Evolutionary conservation across 2,888 invertebrate species (phyloP).

Genomic region (Chrysodeixis includens): DNA sequence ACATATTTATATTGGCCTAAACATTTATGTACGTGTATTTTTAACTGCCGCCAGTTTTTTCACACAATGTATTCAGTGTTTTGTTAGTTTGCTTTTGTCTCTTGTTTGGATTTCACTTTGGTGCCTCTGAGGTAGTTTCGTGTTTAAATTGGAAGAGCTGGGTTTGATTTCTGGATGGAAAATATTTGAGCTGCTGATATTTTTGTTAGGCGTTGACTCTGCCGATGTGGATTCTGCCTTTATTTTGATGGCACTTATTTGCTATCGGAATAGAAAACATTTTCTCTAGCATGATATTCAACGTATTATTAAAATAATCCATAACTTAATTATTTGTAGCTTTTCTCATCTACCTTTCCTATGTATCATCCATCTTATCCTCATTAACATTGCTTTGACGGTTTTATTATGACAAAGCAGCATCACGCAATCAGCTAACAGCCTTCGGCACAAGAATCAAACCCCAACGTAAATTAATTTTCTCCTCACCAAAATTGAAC

Average conservation of each 20-base stretch:
- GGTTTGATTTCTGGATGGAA: not conserved
- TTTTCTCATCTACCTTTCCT: too few species aligned
- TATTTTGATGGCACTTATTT: too few species aligned
- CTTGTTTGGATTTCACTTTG: slow-evolving; percentile 6
- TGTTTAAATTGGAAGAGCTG: not conserved
- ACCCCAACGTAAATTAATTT: slow-evolving; percentile 20
- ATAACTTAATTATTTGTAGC: too few species aligned
- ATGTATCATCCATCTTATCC: too few species aligned
- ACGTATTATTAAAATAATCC: too few species aligned
- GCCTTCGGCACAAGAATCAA: not conserved
- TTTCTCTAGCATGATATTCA: too few species aligned
- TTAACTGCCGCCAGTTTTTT: slow-evolving; percentile 7
- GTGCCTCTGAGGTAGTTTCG: not conserved
- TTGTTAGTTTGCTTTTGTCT: slow-evolving; percentile 6
- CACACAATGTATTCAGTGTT: slow-evolving; percentile 22
- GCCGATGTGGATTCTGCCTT: too few species aligned
- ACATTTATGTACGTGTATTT: slow-evolving; percentile 40
- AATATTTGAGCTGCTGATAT: not conserved
- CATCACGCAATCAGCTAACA: not conserved
- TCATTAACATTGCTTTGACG: not conserved
- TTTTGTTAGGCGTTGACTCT: not conserved
- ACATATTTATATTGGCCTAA: slow-evolving; percentile 47
- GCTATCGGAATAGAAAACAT: too few species aligned
- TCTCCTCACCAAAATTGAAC: slow-evolving; percentile 21
- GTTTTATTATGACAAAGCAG: not conserved